Percentiles rank a stretch among this genome's conserved stretches.
These are phyloP conservation scores for Hyperoplus immaculatus DNA, from an alignment of 2,797 vertebrate species.

Conservation along the genomic window DNA sequence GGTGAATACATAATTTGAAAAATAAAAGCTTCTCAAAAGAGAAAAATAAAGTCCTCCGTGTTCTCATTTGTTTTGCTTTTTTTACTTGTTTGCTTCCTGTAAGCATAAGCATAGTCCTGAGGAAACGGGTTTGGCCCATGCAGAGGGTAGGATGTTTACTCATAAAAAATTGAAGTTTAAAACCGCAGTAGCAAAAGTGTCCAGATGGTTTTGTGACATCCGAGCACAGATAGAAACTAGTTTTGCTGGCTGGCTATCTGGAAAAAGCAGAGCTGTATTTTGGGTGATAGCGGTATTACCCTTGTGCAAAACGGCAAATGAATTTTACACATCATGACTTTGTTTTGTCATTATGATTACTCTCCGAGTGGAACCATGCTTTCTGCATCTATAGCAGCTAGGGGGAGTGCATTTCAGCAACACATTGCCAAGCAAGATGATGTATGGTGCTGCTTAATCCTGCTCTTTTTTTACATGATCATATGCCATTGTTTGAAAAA, in stretches of 20 bases:
- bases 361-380: slow-evolving; percentile 59
- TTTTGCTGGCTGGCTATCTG: not conserved
- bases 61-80: not conserved
- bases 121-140: not conserved
- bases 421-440: slow-evolving; percentile 55
- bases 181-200: slow-evolving; percentile 6
- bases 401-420: slow-evolving; percentile 41
- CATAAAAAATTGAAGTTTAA: slow-evolving; percentile 21
- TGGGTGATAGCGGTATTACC: slow-evolving; percentile 37
- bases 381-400: slow-evolving; percentile 27
- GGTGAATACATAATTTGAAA: not conserved
- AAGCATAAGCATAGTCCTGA: not conserved
- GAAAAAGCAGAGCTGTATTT: slow-evolving; percentile 17
- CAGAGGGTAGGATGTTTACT: not conserved
- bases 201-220: slow-evolving; percentile 9
- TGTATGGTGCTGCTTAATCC: slow-evolving; percentile 66
- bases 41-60: not conserved
- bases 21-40: not conserved
- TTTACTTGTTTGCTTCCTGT: not conserved
- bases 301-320: slow-evolving; percentile 52
- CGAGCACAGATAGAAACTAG: not conserved
- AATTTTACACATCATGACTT: slow-evolving; percentile 57
- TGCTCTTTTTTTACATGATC: slow-evolving; percentile 48
- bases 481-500: slow-evolving; percentile 39
- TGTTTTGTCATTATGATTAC: slow-evolving; percentile 71